A percentile compares a stretch with the other conserved stretches of the same genome.
Conservation (phyloP, 2,113 vertebrate genomes). For the Dicerorhinus sumatrensis region DNA sequence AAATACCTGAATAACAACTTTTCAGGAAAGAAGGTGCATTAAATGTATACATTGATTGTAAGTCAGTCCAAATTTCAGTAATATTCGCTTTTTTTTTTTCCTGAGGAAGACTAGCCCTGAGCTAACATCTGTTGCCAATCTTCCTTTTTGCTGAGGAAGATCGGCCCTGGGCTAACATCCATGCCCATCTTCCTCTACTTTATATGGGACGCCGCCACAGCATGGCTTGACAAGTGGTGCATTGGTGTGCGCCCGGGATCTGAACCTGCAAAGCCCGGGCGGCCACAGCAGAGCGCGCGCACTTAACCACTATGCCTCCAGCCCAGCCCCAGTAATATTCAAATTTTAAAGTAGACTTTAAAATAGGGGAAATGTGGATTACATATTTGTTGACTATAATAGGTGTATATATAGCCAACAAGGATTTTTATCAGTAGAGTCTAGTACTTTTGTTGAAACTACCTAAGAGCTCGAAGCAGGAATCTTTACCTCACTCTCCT, state of each 20-base stretch:
- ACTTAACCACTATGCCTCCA: too few relatives aligned
- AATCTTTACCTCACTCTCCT: not conserved
- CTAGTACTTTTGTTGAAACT: not conserved
- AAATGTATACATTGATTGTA: not conserved
- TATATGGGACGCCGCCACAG: too few relatives aligned
- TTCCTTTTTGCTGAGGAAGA: too few relatives aligned
- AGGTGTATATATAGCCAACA: not conserved
- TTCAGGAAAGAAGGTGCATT: not conserved
- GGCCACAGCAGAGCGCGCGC: too few relatives aligned
- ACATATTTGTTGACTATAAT: not conserved
- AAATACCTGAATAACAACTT: slow-evolving; percentile 20
- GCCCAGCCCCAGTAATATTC: not conserved
- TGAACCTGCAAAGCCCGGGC: too few relatives aligned
- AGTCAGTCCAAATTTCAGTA: not conserved
- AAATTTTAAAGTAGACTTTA: slow-evolving; percentile 13
- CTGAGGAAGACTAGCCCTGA: too few relatives aligned
- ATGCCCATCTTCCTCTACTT: too few relatives aligned
- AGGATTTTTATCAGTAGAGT: not conserved
- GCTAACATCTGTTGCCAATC: too few relatives aligned
- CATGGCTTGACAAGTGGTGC: too few relatives aligned
- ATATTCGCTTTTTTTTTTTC: not conserved
- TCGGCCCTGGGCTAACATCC: too few relatives aligned
- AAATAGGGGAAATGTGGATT: not conserved
- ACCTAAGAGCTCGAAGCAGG: not conserved
- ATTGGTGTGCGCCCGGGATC: too few relatives aligned